Base-by-base conservation (phyloP, 2,888 invertebrate species). In the Orthosia gothica region DNA sequence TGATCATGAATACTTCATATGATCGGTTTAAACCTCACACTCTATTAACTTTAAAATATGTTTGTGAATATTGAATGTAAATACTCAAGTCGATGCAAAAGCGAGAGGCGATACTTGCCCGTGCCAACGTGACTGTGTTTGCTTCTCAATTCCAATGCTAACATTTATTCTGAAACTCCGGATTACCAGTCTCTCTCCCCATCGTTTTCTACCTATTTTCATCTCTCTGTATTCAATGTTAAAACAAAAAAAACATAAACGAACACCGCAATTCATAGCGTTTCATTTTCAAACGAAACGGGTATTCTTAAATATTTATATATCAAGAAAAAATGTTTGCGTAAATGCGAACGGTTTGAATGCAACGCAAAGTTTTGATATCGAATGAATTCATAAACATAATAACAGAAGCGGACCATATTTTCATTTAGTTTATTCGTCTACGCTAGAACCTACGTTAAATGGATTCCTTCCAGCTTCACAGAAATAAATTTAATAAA, bases 91-190 rank as follows among this genome's bases (percentile, higher is more conserved):
- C 76, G 84, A 85, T 80, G 77, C 79, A 81, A 86, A 85, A n/a
- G n/a, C n/a, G n/a, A n/a, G n/a, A n/a, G n/a, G n/a, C n/a, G n/a
- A n/a, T n/a, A 89, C 88, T 90, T 89, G 87, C 86, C 82, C 77
- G 83, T 69, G 61, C 88, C 85, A 72, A 85, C 84, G 75, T 87
- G 85, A 89, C 88, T 85, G 85, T 91, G 81, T 92, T 93, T 92
- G 90, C 90, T 87, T 87, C 88, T 90, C 91, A 90, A 92, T 92
- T 90, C 88, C 85, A 88, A 88, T 87, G 87, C 88, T 90, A 93
- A 92, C 91, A 91, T 91, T 90, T 90, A 87, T 86, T 79, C 83
- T 82, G 89, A 87, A 89, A 83, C 88, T 89, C 26, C 80, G 85
- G 84, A 90, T 89, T 87, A 90, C 85, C 87, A 85, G 79, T 77